Base-by-base conservation (phyloP, 2,113 vertebrate species). In the Perognathus longimembris region DNA sequence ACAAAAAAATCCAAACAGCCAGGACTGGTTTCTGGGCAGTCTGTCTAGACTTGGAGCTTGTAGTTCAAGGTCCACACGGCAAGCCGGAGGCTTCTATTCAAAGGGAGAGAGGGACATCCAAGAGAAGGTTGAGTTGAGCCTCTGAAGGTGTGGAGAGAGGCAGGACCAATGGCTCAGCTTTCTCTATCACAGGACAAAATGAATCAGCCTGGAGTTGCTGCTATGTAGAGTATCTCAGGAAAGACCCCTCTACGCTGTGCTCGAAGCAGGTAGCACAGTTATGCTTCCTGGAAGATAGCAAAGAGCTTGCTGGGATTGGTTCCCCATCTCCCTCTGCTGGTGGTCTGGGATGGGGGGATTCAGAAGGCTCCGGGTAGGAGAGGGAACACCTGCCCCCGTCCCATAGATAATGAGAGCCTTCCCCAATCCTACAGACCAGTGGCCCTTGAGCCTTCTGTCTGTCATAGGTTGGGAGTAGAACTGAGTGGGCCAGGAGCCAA, bases 281-380 rank as follows among this genome's bases (percentile, higher is more conserved):
- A 40, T 63, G 82, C 45, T 77, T 93, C 64, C 74, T 32, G 81
- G 78, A 90, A 87, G 78, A 50, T 17, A 21, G 38, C 10, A 50
- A 59, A 73, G 42, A 69, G 21, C 0, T 26, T 18, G 17, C 28
- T 38, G 17, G 54, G 64, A 24, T 5, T 38, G 42, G 66, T 67
- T 83, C 40, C 36, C 11, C 7, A 6, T 66, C 11, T 24, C 22
- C 30, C 26, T 89, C 69, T 79, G 18, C 42, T 22, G 21, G 34
- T 40, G 54, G 84, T 66, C 70, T 40, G 28, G 9, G 57, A 63
- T 15, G 18, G 18, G 83, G 80, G 32, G 34, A 6, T 8, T 66
- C 14, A 30, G 9, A 69, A 77, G 22, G 34, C 20, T 64, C 71
- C 32, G 38, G n/a, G 81, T 34, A n/a, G 61, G 50, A 54, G 77